Evolutionary conservation across 2,113 vertebrate species (phyloP), one percentile per base, ranked within the genome.

Genomic region (Crypturellus undulatus): DNA sequence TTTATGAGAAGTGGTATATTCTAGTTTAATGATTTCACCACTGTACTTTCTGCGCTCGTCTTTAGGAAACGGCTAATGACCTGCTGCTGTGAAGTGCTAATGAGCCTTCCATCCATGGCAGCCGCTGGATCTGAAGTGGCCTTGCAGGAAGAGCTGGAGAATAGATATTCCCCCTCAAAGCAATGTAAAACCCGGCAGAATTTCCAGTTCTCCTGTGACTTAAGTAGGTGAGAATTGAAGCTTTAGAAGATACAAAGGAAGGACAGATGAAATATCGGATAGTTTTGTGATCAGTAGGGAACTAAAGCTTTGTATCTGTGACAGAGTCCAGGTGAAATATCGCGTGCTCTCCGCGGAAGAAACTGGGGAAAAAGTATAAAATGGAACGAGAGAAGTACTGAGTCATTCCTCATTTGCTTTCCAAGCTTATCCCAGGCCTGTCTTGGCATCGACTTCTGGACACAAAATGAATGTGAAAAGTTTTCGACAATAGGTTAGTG

Each of bases 401-500:
- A 56, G 36, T 7, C 17, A 42, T 45, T 54, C 18, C 28, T 80
- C 49, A 34, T 69, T 26, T 13, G 80, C 63, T 36, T 64, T 38
- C 11, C 17, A 21, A 25, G 20, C 22, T n/a, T 49, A 25, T 17
- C 8, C 21, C 36, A 5, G 13, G 15, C 36, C 8, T 0, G 0
- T 62, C 32, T 87, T 20, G n/a, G 15, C 11, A 58, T 18, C 26
- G 56, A 21, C 34, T 10, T 62, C 1, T 4, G 72, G 64, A 62
- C 8, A 47, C 20, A 65, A 64, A 60, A 14, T 12, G 20, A 49
- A 73, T 22, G 75, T 52, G 17, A 64, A 54, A 38, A 42, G 9
- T 8, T 13, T 34, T 42, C 9, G 24, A 20, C 11, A 63, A 17
- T 12, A 15, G 25, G 26, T 62, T 72, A 38, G 10, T 36, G 43